Percentiles rank a stretch among this genome's conserved stretches.
Conservation (phyloP, 1,140 invertebrate genomes). For the Potamilus streckersoni region DNA sequence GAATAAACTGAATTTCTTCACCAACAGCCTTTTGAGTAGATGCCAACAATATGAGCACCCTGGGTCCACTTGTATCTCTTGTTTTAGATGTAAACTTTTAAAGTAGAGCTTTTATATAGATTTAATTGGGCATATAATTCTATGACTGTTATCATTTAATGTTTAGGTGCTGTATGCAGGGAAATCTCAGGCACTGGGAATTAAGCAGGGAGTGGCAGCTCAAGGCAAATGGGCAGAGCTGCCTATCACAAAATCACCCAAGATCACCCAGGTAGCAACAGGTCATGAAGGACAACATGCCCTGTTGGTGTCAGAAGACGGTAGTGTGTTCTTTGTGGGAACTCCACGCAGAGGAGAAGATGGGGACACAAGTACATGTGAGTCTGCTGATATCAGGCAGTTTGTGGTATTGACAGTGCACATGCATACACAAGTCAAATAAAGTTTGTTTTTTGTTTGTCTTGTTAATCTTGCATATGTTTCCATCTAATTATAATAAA, state of each 20-base stretch:
- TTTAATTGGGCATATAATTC: no score
- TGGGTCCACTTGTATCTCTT: no score
- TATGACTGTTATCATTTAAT: neutral
- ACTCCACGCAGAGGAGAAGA: slow-evolving; percentile 93
- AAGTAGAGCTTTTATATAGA: no score
- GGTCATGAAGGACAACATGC: slow-evolving; percentile 95
- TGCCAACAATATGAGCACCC: no score
- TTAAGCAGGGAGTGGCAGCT: slow-evolving; percentile 75
- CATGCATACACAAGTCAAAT: no score
- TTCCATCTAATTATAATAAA: no score
- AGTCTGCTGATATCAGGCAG: slow-evolving; percentile 36
- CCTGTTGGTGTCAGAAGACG: slow-evolving; percentile 89
- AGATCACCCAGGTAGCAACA: slow-evolving; percentile 83
- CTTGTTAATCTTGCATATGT: no score
- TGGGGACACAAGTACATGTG: slow-evolving; percentile 77
- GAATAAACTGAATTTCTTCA: no score
- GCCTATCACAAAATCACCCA: slow-evolving; percentile 79
- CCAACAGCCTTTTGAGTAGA: no score
- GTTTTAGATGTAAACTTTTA: no score
- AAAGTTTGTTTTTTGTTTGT: no score
- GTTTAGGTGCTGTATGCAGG: slow-evolving; percentile 81
- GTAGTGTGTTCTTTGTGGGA: slow-evolving; percentile 87
- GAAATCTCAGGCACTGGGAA: slow-evolving; percentile 80
- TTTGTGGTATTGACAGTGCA: neutral
- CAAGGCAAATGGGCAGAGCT: slow-evolving; percentile 82